Evolutionary conservation across 2,797 vertebrate genomes (phyloP).

Genomic region (Kryptopterus vitreolus): DNA sequence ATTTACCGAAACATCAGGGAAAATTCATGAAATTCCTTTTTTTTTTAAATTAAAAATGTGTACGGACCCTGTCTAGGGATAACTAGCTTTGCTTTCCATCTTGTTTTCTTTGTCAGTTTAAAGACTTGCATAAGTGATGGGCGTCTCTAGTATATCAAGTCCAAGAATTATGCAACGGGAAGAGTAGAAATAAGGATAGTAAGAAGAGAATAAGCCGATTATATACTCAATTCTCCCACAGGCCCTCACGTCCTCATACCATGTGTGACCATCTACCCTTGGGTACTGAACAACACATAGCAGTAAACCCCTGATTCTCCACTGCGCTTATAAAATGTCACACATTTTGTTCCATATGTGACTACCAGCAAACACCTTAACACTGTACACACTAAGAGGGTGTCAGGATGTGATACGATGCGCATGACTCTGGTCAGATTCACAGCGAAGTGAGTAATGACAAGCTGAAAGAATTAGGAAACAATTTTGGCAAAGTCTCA

Average conservation of each 20-base stretch:
- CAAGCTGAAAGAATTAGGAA: neutral
- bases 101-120: neutral
- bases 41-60: no score
- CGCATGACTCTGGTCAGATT: neutral
- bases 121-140: neutral
- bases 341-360: constrained; percentile 35
- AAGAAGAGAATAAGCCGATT: neutral
- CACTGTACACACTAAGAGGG: neutral
- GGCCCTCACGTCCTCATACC: constrained; percentile 52
- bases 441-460: no score
- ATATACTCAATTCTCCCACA: neutral
- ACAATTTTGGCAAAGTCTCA: neutral
- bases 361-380: no score
- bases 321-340: constrained; percentile 55
- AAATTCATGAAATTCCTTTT: no score
- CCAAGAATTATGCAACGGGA: neutral
- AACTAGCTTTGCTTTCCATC: neutral
- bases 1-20: no score
- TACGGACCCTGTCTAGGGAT: no score
- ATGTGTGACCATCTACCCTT: neutral
- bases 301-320: constrained; percentile 30
- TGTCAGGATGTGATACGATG: neutral
- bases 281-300: constrained; percentile 10
- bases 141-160: neutral
- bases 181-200: neutral